These are phyloP conservation scores for Tiphia femorata DNA, from an alignment of 2,888 invertebrate genomes.

Conservation along the genomic window DNA sequence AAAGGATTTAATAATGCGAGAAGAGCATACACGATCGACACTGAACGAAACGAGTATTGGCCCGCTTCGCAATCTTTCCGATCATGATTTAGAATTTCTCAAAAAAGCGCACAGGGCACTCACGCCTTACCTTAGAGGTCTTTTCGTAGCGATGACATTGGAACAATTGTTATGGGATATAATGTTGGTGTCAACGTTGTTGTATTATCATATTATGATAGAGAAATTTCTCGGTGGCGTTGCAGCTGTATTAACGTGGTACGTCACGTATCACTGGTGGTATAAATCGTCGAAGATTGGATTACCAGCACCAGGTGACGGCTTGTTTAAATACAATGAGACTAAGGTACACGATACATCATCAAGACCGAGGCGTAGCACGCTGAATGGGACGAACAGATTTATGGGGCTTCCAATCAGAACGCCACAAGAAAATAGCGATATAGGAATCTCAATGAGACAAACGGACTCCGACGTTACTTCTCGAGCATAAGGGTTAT, in stretches of 20 bases:
- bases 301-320: conserved; percentile 83
- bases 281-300: conserved; percentile 75
- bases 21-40: conserved; percentile 80
- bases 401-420: conserved; percentile 87
- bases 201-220: conserved; percentile 97
- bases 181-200: conserved; percentile 91
- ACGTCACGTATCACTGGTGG: conserved; percentile 87
- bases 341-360: conserved; percentile 57
- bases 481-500: no score
- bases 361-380: conserved; percentile 33
- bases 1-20: conserved; percentile 84
- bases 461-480: background rate
- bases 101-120: conserved; percentile 82
- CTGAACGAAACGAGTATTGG: conserved; percentile 73
- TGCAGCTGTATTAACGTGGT: conserved; percentile 92
- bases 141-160: conserved; percentile 83
- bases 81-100: conserved; percentile 78
- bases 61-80: conserved; percentile 78
- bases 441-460: background rate
- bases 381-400: conserved; percentile 53
- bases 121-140: conserved; percentile 84
- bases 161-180: conserved; percentile 93
- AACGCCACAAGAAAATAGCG: conserved; percentile 50
- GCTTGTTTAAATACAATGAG: conserved; percentile 83
- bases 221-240: conserved; percentile 93